These are phyloP conservation scores for Geothlypis trichas DNA, from an alignment of 2,113 vertebrate genomes.

Conservation along the genomic window DNA sequence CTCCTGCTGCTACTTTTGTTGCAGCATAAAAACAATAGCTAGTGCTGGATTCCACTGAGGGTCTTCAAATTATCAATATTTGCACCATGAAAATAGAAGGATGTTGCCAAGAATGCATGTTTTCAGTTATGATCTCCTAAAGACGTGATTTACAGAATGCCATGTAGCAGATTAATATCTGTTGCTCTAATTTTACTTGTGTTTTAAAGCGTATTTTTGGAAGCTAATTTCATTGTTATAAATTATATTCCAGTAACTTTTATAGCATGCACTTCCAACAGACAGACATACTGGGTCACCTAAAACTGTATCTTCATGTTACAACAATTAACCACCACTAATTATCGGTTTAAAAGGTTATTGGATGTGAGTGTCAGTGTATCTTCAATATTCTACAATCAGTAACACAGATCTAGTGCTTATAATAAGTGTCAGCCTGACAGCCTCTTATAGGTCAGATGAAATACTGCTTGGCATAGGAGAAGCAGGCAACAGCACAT, in stretches of 20 bases:
- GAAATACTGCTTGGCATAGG: constrained; percentile 21
- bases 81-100: constrained; percentile 78
- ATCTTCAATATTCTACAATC: constrained; percentile 47
- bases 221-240: constrained; percentile 47
- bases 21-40: constrained; percentile 87
- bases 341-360: constrained; percentile 46
- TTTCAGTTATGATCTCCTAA: constrained; percentile 69
- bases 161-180: constrained; percentile 57
- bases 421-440: constrained; percentile 36
- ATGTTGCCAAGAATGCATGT: constrained; percentile 69
- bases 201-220: constrained; percentile 65
- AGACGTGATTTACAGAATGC: constrained; percentile 65
- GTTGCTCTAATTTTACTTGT: constrained; percentile 72
- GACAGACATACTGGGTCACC: neutral
- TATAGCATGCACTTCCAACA: constrained; percentile 2
- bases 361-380: constrained; percentile 24
- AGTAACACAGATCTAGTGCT: constrained; percentile 37
- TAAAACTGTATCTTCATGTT: constrained; percentile 16
- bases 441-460: constrained; percentile 53
- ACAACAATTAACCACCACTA: constrained; percentile 25
- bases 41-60: constrained; percentile 81
- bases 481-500: neutral
- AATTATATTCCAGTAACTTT: constrained; percentile 49
- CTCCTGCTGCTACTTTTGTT: constrained; percentile 89
- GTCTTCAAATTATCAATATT: constrained; percentile 89